Percentiles rank a stretch among this genome's conserved stretches.
phyloP scores from a whole-genome alignment of 2,797 vertebrate genomes.

The Myotis planiceps region DNA sequence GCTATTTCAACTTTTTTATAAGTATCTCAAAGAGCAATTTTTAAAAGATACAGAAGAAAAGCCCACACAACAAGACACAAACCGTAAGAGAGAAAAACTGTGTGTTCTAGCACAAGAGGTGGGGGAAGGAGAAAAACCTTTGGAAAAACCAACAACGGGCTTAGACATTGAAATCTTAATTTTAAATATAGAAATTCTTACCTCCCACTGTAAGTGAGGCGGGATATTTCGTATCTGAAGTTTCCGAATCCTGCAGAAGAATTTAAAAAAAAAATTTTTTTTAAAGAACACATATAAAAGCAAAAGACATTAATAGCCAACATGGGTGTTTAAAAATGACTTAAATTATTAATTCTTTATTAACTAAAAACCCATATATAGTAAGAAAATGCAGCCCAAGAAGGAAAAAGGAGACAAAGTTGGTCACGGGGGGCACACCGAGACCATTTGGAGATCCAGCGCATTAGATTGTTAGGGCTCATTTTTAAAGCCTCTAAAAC shows the following conservation, averaged over 20 bases:
- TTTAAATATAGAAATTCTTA: slow-evolving; percentile 85
- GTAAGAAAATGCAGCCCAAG: background rate
- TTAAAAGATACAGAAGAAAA: slow-evolving; percentile 41
- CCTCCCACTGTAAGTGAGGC: slow-evolving; percentile 98
- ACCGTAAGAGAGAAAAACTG: background rate
- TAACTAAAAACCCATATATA: background rate
- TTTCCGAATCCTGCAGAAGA: slow-evolving; percentile 95
- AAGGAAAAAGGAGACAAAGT: background rate
- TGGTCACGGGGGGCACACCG: background rate
- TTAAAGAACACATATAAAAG: slow-evolving; percentile 46
- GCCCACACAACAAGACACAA: background rate
- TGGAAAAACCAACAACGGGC: background rate
- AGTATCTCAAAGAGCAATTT: slow-evolving; percentile 26
- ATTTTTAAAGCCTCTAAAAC: slow-evolving; percentile 39
- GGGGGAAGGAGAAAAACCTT: background rate
- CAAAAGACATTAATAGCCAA: slow-evolving; percentile 42
- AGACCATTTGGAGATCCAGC: background rate
- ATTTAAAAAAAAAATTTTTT: slow-evolving; percentile 52
- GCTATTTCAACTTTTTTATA: background rate
- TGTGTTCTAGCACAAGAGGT: background rate
- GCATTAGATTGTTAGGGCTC: background rate
- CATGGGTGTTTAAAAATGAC: slow-evolving; percentile 11
- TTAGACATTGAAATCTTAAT: slow-evolving; percentile 34
- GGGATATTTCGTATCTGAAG: slow-evolving; percentile 99
- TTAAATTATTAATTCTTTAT: slow-evolving; percentile 32